These are phyloP conservation scores for Ecliptopera silaceata DNA, from an alignment of 2,888 invertebrate genomes.

Conservation along the genomic window DNA sequence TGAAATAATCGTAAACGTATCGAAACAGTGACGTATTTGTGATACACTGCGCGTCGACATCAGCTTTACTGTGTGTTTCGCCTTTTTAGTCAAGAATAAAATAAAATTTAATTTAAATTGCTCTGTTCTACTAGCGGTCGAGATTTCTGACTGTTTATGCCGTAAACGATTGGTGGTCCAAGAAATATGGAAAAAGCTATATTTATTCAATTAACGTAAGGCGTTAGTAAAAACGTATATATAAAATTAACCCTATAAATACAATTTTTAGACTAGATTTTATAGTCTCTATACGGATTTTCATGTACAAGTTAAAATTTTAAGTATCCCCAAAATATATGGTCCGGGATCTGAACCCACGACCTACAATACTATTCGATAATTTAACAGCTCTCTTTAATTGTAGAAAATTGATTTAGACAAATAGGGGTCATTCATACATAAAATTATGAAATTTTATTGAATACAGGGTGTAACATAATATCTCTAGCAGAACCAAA, in stretches of 20 bases:
- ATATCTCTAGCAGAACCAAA: too few relatives aligned
- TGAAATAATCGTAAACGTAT: too few relatives aligned
- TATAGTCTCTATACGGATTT: background rate
- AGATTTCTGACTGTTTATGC: background rate
- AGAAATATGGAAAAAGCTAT: background rate
- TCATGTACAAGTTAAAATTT: background rate
- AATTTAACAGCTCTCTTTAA: too few relatives aligned
- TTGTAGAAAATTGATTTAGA: too few relatives aligned
- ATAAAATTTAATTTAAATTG: background rate
- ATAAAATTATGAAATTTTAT: too few relatives aligned
- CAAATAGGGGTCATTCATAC: too few relatives aligned
- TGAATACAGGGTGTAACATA: too few relatives aligned
- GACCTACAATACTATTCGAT: too few relatives aligned
- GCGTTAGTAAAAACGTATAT: constrained; percentile 11
- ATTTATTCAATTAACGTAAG: background rate
- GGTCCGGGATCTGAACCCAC: too few relatives aligned
- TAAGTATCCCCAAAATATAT: background rate
- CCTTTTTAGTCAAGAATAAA: background rate
- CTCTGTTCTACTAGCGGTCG: background rate
- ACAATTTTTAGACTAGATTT: constrained; percentile 3
- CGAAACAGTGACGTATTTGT: too few relatives aligned
- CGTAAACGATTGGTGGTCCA: background rate
- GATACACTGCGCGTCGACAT: too few relatives aligned
- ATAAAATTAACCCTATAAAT: constrained; percentile 6
- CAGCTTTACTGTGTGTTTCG: too few relatives aligned